Base-by-base conservation (phyloP, 2,888 invertebrate species). In the Eupithecia insigniata region DNA sequence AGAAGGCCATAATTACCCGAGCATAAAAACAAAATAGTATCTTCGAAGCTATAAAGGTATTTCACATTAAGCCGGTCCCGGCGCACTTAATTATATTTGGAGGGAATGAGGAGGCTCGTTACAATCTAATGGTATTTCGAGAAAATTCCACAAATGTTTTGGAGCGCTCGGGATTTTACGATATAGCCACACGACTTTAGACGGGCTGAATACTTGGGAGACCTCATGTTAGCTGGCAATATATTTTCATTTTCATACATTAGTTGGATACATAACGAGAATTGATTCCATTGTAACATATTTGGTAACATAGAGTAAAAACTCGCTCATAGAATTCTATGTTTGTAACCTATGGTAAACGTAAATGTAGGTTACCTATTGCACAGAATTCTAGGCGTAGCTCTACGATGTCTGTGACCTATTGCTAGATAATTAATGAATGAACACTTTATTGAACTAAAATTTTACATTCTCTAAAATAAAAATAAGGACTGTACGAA, bases 21-120 rank as follows among this genome's bases (percentile, higher is more conserved):
- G 71, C 71, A 71, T 74, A 74, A 74, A 74, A 74, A 74, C 73
- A 71, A 71, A 74, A 74, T 69, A 71, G 71, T 74, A 71, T 74
- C 71, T 74, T 46, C 18, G 55, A 67, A 62, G 68, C 68, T 71
- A 69, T 74, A 69, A 61, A 73, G 72, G 74, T 78, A 75, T 75
- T 73, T 73, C 70, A 72, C 71, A 73, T 74, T 76, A 77, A 74
- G 76, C 73, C 67, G 46, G 70, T 70, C 70, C 60, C 70, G 70
- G 69, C 55, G 12, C 66, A 78, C 72, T 78, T 78, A 76, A 78
- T 76, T 78, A 78, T 76, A 73, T 73, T 77, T 67, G 71, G 76
- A 71, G 60, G 73, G 75, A 67, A 62, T 65, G 70, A 72, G 76
- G 61, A 62, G 55, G 67, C 69, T 69, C 71, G 69, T 74, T 72